Evolutionary conservation across 2,113 vertebrate species (phyloP).

Genomic region (Theristicus caerulescens): DNA sequence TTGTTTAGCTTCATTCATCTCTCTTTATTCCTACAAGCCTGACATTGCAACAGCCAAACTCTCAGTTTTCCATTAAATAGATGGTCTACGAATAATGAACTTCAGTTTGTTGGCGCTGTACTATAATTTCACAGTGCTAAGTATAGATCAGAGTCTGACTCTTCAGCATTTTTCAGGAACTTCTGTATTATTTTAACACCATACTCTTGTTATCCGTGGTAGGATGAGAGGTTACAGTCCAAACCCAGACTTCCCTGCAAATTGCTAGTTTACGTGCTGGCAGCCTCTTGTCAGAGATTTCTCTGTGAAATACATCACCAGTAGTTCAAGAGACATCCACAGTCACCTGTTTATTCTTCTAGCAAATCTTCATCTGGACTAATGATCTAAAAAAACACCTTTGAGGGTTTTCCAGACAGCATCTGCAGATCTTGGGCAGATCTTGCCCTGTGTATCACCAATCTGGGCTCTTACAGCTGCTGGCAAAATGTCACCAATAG

Average conservation of each 20-base stretch:
- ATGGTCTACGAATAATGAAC: background rate
- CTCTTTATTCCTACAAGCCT: background rate
- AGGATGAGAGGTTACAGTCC: background rate
- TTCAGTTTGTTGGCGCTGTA: background rate
- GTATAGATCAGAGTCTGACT: slow-evolving; percentile 21
- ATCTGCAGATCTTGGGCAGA: background rate
- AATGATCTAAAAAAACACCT: background rate
- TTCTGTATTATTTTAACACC: slow-evolving; percentile 35
- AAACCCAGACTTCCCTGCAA: slow-evolving; percentile 35
- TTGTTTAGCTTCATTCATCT: background rate
- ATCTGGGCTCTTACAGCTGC: background rate
- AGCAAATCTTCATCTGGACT: background rate
- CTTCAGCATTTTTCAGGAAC: slow-evolving; percentile 22
- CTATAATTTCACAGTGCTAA: slow-evolving; percentile 19
- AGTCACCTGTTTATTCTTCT: background rate
- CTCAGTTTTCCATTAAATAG: background rate
- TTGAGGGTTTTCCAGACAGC: background rate
- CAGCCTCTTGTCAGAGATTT: background rate
- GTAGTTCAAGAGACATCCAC: background rate
- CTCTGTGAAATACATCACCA: background rate
- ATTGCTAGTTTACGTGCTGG: background rate
- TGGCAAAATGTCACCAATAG: background rate
- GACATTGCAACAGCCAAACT: background rate
- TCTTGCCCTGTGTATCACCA: background rate
- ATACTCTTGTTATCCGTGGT: background rate